Base-by-base conservation (phyloP, 2,797 vertebrate genomes). In the Notoglanidium macrostoma region DNA sequence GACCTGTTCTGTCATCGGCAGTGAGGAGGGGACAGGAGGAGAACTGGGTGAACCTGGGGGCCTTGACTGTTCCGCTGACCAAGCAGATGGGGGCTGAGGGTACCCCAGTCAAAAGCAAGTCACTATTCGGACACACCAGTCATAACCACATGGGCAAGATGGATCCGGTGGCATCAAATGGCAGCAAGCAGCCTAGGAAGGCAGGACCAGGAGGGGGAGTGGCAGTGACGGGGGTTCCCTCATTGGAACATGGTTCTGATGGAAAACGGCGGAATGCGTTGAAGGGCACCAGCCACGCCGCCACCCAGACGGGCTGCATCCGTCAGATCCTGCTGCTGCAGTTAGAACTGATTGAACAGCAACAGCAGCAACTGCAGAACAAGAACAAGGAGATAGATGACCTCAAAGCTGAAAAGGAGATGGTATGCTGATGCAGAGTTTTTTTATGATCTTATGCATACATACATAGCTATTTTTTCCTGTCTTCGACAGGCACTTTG, bases 361-460 rank as follows among this genome's bases (percentile, higher is more conserved):
- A 97, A 90, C 96, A 97, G 91, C 96, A 96, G 89, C 96, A 96
- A 89, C 93, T 97, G 91, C 96, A 97, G 94, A 95, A 94, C 93
- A 96, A 97, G 93, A 96, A 96, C 88, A 95, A 96, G 92, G 96
- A 97, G 92, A 97, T 96, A 90, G 96, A 96, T 92, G 96, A 96
- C 88, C 96, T 97, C 85, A 96, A 96, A 92, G 93, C 94, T 61
- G 96, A 96, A 92, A 95, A 96, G 91, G 96, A 96, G 89, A 96
- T 96, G 95, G 96, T 97, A 94, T 80, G 94, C 61, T 49, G 21
- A 61, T 19, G 85, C 6, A 44, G 23, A 61, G 2, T 35, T 35
- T 35, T 35, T 77, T 49, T 55, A 5, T 35, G n/a, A 55, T 46
- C 54, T 81, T 8, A 2, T 84, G 4, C 51, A 72, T 49, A 54